Evolutionary conservation across 1,140 invertebrate genomes (phyloP).

Genomic region (Anastrepha ludens): DNA sequence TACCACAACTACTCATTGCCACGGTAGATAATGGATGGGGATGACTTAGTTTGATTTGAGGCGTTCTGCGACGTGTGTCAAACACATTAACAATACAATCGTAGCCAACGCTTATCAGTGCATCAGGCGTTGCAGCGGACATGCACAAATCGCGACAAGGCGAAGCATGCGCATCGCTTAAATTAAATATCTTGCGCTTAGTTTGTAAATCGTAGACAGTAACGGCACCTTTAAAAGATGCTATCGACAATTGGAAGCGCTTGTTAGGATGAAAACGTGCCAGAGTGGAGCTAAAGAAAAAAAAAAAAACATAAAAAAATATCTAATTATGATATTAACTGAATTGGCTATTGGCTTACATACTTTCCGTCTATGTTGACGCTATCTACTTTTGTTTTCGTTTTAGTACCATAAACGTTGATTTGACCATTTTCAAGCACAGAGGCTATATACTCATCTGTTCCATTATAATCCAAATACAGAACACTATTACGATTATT

Average conservation of each 20-base stretch:
- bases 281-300: slow-evolving; percentile 64
- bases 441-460: slow-evolving; percentile 70
- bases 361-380: slow-evolving; percentile 67
- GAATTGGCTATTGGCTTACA: slow-evolving; percentile 46
- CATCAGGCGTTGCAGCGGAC: slow-evolving; percentile 62
- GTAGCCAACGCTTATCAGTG: slow-evolving; percentile 70
- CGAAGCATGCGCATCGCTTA: slow-evolving; percentile 66
- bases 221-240: slow-evolving; percentile 67
- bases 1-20: slow-evolving; percentile 68
- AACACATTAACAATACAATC: slow-evolving; percentile 72
- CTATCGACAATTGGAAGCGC: slow-evolving; percentile 66
- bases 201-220: slow-evolving; percentile 68
- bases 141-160: slow-evolving; percentile 70
- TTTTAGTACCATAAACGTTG: slow-evolving; percentile 69
- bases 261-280: slow-evolving; percentile 71
- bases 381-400: slow-evolving; percentile 68
- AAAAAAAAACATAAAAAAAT: not conserved
- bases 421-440: slow-evolving; percentile 68
- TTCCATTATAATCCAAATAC: slow-evolving; percentile 69
- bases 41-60: slow-evolving; percentile 60
- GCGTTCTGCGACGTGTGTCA: slow-evolving; percentile 65
- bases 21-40: slow-evolving; percentile 67
- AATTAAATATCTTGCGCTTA: slow-evolving; percentile 65
- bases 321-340: not conserved
- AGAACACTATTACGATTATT: slow-evolving; percentile 65